Evolutionary conservation across 2,797 vertebrate genomes (phyloP), one percentile per base, ranked within the genome.

Genomic region (Percopsis omiscomaycus): DNA sequence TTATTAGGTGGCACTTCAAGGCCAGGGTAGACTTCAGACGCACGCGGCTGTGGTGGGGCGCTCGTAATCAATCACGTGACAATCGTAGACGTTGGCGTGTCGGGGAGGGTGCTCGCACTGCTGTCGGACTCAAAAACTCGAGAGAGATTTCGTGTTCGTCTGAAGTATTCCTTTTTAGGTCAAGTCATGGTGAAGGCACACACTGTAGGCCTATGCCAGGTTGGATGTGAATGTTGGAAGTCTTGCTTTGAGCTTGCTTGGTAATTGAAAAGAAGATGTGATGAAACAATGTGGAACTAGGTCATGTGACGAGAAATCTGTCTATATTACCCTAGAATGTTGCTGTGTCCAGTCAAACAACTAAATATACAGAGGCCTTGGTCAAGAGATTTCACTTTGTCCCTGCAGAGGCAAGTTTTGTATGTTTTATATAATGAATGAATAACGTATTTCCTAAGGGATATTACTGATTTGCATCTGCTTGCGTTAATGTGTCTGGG

Each of bases 381-480:
- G 59, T 62, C n/a, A 11, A 2, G 32, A 61, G 11, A 11, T 70
- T 55, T 55, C 12, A 51, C 32, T 70, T 0, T 13, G 45, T 66
- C 28, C 56, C 51, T 37, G 59, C 63, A 50, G 44, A 49, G 52
- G 44, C 44, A 61, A 32, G 29, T 84, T 86, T 87, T 78, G 15
- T 78, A 86, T 60, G 55, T 81, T 87, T 87, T 86, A 22, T 77
- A 37, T 37, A 37, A 8, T 37, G 6, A 52, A 66, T 46, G 59
- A 74, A 61, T 52, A 49, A 69, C 45, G 56, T 62, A 61, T 67
- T 73, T 66, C 48, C 47, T 53, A 56, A 13, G 49, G 61, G 55
- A 68, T n/a, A 37, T 55, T 54, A 55, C 14, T 61, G 67, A 74
- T 67, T 67, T 12, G 12, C 16, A 47, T 28, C 27, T 58, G 67